Conservation (phyloP, 2,888 invertebrate species). For the Rhodophaea formosa region DNA sequence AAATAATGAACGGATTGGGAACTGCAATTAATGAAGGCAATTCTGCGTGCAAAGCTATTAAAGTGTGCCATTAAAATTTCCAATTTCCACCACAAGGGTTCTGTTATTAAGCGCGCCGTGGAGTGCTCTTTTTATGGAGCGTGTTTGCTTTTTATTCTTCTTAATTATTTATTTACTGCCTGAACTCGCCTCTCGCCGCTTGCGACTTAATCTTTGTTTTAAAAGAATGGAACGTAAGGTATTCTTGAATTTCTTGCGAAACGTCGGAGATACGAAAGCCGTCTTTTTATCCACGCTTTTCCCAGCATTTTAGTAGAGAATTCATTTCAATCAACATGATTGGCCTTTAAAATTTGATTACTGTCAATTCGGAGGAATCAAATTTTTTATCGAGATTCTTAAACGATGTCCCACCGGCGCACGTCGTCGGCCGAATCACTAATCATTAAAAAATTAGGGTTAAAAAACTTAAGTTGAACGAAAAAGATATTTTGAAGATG, state of each 20-base stretch:
- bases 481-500: slow-evolving; percentile 63
- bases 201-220: slow-evolving; percentile 44
- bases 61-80: slow-evolving; percentile 60
- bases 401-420: slow-evolving; percentile 51
- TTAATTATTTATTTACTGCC: slow-evolving; percentile 65
- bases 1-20: slow-evolving; percentile 48
- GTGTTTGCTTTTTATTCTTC: slow-evolving; percentile 51
- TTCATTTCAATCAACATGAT: slow-evolving; percentile 37
- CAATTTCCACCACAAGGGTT: slow-evolving; percentile 56
- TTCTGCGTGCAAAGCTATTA: slow-evolving; percentile 64
- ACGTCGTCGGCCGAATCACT: slow-evolving; percentile 53
- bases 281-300: slow-evolving; percentile 11
- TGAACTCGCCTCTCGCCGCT: slow-evolving; percentile 38
- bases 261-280: slow-evolving; percentile 20
- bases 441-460: slow-evolving; percentile 64
- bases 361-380: slow-evolving; percentile 32
- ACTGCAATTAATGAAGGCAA: slow-evolving; percentile 61
- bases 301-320: slow-evolving; percentile 16
- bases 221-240: slow-evolving; percentile 33
- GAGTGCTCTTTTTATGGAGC: slow-evolving; percentile 41
- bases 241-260: slow-evolving; percentile 38
- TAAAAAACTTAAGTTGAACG: slow-evolving; percentile 57
- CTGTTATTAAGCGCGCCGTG: slow-evolving; percentile 47
- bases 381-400: slow-evolving; percentile 53
- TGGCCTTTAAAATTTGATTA: slow-evolving; percentile 44